Conservation (phyloP, 1,140 invertebrate species). For the Trichogramma pretiosum region DNA sequence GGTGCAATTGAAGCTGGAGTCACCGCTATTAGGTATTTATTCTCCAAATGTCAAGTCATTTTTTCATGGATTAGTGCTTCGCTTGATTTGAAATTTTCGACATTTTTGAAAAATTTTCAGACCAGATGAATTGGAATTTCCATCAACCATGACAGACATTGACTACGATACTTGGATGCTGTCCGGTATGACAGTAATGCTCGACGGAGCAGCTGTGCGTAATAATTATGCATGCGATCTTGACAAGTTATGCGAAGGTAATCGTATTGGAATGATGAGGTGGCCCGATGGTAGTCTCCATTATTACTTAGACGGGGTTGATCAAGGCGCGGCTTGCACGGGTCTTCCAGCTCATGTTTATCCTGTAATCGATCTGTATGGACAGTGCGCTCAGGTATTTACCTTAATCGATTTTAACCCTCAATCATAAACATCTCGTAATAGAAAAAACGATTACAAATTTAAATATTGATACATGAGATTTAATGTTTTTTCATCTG, state of each 20-base stretch:
- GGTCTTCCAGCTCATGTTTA: conserved; percentile 76
- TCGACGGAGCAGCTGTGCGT: conserved; percentile 72
- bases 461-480: too few species aligned
- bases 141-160: conserved; percentile 85
- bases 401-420: not conserved
- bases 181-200: conserved; percentile 72
- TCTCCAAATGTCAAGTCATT: conserved; percentile 1
- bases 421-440: not conserved
- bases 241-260: conserved; percentile 66
- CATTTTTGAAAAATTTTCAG: conserved; percentile 30
- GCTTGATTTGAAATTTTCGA: not conserved
- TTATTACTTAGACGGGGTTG: conserved; percentile 84
- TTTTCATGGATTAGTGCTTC: conserved; percentile 9
- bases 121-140: conserved; percentile 79
- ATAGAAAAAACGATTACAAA: not conserved
- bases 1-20: conserved; percentile 73
- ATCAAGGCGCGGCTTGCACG: conserved; percentile 79
- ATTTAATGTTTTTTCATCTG: too few species aligned
- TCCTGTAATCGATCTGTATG: conserved; percentile 91
- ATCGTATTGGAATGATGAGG: conserved; percentile 77
- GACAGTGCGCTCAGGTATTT: conserved; percentile 82
- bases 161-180: conserved; percentile 88
- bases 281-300: conserved; percentile 76
- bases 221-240: conserved; percentile 79
- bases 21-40: conserved; percentile 19